phyloP scores from a whole-genome alignment of 2,888 invertebrate genomes.

The Halocaridina rubra region DNA sequence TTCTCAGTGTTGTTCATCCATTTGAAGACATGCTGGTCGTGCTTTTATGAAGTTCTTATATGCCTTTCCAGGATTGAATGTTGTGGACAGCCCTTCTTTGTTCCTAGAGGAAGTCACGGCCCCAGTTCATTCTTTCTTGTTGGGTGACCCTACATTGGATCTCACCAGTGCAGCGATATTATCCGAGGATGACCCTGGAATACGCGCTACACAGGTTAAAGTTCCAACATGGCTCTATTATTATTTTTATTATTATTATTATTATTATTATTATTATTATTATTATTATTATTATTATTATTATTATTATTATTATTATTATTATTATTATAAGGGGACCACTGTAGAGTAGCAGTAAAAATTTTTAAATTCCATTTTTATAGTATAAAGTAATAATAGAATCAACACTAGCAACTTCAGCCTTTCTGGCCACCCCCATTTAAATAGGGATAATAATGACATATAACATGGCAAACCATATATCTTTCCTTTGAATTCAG shows the following conservation, averaged over 20 bases:
- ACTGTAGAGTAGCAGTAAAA: too few species aligned
- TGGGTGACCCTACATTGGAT: conserved; percentile 24
- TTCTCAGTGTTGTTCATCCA: not conserved
- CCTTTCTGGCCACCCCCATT: too few species aligned
- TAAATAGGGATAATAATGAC: not conserved
- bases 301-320: too few species aligned
- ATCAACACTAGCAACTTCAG: not conserved
- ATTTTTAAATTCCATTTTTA: too few species aligned
- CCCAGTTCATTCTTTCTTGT: not conserved
- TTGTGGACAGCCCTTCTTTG: conserved; percentile 26
- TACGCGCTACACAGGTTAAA: conserved; percentile 46
- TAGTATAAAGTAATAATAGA: not conserved
- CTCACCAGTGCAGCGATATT: conserved; percentile 44
- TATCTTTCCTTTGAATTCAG: conserved; percentile 25
- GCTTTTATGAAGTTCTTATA: too few species aligned
- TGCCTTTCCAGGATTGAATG: conserved; percentile 32
- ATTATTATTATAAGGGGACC: too few species aligned
- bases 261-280: too few species aligned
- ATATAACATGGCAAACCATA: not conserved
- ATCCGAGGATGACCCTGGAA: conserved; percentile 53
- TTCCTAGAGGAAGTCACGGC: conserved; percentile 37
- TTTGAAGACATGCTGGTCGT: not conserved
- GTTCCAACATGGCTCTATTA: too few species aligned
- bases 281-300: too few species aligned
- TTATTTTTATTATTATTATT: too few species aligned